Evolutionary conservation across 2,888 invertebrate genomes (phyloP).

Genomic region (Globia sparganii): DNA sequence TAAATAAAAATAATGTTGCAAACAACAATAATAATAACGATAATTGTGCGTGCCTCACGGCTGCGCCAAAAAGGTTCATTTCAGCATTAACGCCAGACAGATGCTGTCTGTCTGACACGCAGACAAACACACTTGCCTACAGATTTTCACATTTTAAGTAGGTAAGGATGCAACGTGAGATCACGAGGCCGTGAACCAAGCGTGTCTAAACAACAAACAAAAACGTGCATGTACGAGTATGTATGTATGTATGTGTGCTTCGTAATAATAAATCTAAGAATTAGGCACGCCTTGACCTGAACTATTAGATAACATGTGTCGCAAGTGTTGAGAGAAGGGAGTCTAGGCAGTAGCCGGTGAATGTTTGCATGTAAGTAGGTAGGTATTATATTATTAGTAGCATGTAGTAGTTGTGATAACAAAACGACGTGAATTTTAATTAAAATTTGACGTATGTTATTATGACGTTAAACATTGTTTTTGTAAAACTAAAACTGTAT

Average conservation of each 20-base stretch:
- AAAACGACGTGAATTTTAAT: conserved; percentile 25
- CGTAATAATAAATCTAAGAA: conserved; percentile 45
- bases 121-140: neutral
- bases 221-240: neutral
- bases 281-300: conserved; percentile 50
- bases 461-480: conserved; percentile 1
- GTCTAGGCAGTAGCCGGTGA: neutral
- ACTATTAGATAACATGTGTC: conserved; percentile 54
- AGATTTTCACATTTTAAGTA: neutral
- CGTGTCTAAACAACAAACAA: conserved; percentile 20
- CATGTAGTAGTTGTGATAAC: conserved; percentile 21
- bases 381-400: neutral
- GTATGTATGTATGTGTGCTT: neutral
- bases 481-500: neutral
- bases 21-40: too few relatives aligned
- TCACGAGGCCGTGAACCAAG: neutral
- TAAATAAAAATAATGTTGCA: too few relatives aligned
- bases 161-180: neutral
- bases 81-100: too few relatives aligned
- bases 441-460: conserved; percentile 24
- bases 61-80: too few relatives aligned
- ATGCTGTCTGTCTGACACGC: too few relatives aligned
- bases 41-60: too few relatives aligned
- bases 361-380: neutral
- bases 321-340: conserved; percentile 47